phyloP scores from a whole-genome alignment of 1,140 invertebrate species.

The Steinernema khuongi region DNA sequence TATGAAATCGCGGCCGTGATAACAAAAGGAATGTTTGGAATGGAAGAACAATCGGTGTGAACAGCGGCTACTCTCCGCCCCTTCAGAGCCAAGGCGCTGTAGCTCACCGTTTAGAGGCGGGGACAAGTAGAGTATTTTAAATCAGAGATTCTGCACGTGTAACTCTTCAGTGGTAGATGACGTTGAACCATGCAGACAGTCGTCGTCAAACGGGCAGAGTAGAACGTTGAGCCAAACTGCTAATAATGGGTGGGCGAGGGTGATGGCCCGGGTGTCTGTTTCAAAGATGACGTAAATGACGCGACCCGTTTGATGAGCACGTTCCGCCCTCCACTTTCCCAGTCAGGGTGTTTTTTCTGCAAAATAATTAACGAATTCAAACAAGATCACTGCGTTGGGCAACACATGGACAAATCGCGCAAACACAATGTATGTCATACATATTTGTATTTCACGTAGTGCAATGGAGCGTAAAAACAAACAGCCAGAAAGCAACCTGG shows the following conservation, averaged over 20 bases:
- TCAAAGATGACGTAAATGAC: neutral
- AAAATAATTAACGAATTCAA: neutral
- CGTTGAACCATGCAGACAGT: too few species aligned
- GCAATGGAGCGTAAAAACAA: too few species aligned
- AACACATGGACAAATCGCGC: too few species aligned
- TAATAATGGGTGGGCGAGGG: neutral
- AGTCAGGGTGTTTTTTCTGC: neutral
- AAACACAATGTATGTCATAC: too few species aligned
- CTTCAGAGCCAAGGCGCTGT: neutral
- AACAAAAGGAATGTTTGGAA: conserved; percentile 13
- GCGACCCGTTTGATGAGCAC: neutral
- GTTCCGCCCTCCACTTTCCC: neutral
- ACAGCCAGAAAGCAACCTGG: neutral
- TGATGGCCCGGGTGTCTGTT: neutral
- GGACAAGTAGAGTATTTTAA: neutral
- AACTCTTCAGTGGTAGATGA: too few species aligned
- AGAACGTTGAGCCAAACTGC: neutral
- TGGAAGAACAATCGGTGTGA: conserved; percentile 1
- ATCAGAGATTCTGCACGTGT: neutral
- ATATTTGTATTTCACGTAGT: too few species aligned
- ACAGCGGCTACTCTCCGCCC: neutral
- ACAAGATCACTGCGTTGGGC: too few species aligned
- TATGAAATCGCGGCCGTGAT: conserved; percentile 6
- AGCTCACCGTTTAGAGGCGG: conserved; percentile 6
- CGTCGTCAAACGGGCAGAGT: too few species aligned